Evolutionary conservation across 2,113 vertebrate species (phyloP).

Genomic region (Todiramphus chloris): DNA sequence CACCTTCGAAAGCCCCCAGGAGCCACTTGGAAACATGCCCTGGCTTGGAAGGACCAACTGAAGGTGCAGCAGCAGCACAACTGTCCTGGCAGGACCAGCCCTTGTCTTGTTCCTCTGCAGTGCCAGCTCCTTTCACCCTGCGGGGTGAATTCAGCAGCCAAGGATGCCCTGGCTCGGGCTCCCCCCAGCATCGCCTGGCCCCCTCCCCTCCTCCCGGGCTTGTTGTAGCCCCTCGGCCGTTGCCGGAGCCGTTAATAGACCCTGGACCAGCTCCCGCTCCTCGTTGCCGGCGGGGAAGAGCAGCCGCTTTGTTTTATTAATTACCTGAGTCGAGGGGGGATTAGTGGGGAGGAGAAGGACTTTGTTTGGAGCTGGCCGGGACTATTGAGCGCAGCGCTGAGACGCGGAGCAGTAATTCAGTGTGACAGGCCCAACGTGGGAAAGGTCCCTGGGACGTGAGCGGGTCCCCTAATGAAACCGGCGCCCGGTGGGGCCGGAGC

Average conservation of each 20-base stretch:
- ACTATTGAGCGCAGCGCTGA: background rate
- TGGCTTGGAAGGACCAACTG: background rate
- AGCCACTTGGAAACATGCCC: rapidly evolving
- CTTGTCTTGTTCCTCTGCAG: background rate
- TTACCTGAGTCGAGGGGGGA: background rate
- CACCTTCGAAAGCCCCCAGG: background rate
- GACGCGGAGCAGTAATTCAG: conserved; percentile 19
- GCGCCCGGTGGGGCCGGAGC: background rate
- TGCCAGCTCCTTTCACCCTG: background rate
- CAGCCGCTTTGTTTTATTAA: conserved; percentile 33
- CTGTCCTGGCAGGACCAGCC: background rate
- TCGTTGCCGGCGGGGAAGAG: background rate
- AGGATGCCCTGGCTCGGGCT: background rate
- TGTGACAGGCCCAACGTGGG: conserved; percentile 66
- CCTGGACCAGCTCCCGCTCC: background rate
- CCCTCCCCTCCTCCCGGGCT: background rate
- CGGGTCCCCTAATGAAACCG: conserved; percentile 59
- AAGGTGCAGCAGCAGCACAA: background rate
- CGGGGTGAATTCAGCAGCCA: rapidly evolving
- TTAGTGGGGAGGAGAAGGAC: background rate
- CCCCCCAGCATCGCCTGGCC: background rate
- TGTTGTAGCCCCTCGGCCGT: background rate
- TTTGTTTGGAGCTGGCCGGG: background rate
- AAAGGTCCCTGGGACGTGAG: conserved; percentile 67
- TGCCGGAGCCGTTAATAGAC: background rate